phyloP scores from a whole-genome alignment of 2,113 vertebrate genomes.

The Tyrannus savana region DNA sequence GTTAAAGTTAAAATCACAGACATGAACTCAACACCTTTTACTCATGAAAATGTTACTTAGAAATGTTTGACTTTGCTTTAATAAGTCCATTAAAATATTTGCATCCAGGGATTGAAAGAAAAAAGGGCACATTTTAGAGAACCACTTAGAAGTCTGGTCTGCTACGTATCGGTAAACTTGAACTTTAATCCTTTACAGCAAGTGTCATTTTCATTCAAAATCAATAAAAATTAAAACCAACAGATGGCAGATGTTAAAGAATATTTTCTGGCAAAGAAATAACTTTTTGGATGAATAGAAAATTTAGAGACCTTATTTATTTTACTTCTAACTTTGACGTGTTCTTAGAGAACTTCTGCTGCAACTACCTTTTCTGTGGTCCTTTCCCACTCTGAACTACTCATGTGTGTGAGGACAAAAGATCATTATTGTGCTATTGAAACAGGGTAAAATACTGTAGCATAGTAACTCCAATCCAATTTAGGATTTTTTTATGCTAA shows the following conservation, averaged over 20 bases:
- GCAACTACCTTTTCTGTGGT: neutral
- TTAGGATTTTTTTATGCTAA: neutral
- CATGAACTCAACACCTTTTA: slow-evolving; percentile 8
- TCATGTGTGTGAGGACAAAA: neutral
- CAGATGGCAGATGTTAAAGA: slow-evolving; percentile 18
- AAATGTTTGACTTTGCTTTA: neutral
- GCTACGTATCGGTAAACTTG: neutral
- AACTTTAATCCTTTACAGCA: neutral
- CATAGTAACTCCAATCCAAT: neutral
- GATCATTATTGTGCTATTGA: neutral
- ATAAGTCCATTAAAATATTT: neutral
- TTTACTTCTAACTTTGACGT: neutral
- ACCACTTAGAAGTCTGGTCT: neutral
- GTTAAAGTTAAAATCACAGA: slow-evolving; percentile 10
- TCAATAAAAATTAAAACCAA: slow-evolving; percentile 31
- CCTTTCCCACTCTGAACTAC: neutral
- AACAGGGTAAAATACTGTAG: neutral
- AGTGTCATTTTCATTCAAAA: neutral
- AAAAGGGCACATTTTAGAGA: neutral
- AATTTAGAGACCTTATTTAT: neutral
- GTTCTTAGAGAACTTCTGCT: neutral
- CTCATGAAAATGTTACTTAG: neutral
- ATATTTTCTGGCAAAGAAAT: slow-evolving; percentile 11
- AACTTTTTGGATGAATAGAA: neutral
- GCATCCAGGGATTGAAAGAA: neutral